phyloP scores from a whole-genome alignment of 2,113 vertebrate genomes.

The Takifugu bimaculatus region DNA sequence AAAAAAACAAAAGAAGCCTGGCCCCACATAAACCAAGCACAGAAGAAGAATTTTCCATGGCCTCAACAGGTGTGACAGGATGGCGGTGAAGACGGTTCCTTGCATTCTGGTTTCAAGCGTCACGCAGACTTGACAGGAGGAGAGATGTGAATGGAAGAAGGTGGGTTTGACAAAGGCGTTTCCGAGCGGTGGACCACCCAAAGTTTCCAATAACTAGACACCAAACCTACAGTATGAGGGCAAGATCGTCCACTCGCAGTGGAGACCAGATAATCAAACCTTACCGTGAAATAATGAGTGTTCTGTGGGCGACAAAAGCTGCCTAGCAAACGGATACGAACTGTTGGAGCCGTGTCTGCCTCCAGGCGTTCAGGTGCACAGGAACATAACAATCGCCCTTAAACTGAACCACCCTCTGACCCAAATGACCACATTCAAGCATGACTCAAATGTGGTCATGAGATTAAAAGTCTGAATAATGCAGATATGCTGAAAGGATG shows the following conservation, averaged over 20 bases:
- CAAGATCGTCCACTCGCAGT: too few species aligned
- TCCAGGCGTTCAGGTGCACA: slow-evolving; percentile 47
- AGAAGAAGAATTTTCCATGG: slow-evolving; percentile 20
- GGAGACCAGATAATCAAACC: neutral
- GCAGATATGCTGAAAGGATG: slow-evolving; percentile 12
- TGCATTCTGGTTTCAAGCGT: slow-evolving; percentile 36
- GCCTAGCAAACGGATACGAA: slow-evolving; percentile 22
- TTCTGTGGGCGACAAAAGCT: slow-evolving; percentile 10
- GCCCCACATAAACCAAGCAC: slow-evolving; percentile 3
- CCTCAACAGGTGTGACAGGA: slow-evolving; percentile 58
- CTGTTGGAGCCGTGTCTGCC: slow-evolving; percentile 26
- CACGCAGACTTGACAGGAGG: slow-evolving; percentile 39
- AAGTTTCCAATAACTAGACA: slow-evolving; percentile 17
- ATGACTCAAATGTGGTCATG: neutral
- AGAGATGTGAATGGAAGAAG: slow-evolving; percentile 24
- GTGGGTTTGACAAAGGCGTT: slow-evolving; percentile 21
- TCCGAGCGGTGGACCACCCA: slow-evolving; percentile 56
- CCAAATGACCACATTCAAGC: slow-evolving; percentile 9
- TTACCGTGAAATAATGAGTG: slow-evolving; percentile 9
- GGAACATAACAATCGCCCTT: slow-evolving; percentile 4
- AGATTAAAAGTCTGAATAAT: slow-evolving; percentile 3
- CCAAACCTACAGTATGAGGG: neutral
- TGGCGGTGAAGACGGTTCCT: slow-evolving; percentile 35
- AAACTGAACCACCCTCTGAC: slow-evolving; percentile 4
- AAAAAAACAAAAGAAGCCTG: neutral